phyloP scores from a whole-genome alignment of 2,113 vertebrate genomes.

The Bubo bubo region DNA sequence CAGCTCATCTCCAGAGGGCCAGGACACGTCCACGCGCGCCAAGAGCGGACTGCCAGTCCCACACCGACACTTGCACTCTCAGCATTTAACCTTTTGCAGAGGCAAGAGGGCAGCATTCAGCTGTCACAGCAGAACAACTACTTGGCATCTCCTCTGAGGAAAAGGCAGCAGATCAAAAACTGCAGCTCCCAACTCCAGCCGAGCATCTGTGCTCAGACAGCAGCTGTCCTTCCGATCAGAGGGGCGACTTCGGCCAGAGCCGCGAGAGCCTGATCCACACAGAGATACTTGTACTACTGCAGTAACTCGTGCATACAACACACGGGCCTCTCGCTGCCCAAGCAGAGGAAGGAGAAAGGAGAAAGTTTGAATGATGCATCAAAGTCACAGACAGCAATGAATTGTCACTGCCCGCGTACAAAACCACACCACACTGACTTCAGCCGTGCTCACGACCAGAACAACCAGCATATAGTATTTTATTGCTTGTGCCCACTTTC shows the following conservation, averaged over 20 bases:
- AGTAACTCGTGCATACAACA: background rate
- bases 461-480: rapidly evolving
- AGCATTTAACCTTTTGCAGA: background rate
- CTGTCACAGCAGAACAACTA: background rate
- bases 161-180: background rate
- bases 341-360: background rate
- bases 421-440: background rate
- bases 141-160: background rate
- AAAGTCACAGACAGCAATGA: background rate
- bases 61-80: rapidly evolving
- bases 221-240: background rate
- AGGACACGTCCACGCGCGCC: background rate
- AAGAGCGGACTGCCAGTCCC: background rate
- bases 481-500: background rate
- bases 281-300: background rate
- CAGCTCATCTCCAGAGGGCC: background rate
- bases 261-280: background rate
- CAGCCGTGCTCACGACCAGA: background rate
- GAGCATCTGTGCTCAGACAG: background rate
- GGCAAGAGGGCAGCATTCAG: background rate
- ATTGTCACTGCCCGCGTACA: background rate
- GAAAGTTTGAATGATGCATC: background rate
- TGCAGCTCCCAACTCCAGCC: background rate
- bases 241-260: background rate
- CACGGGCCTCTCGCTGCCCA: background rate